These are phyloP conservation scores for Pogonomyrmex californicus DNA, from an alignment of 1,140 invertebrate genomes.

Conservation along the genomic window DNA sequence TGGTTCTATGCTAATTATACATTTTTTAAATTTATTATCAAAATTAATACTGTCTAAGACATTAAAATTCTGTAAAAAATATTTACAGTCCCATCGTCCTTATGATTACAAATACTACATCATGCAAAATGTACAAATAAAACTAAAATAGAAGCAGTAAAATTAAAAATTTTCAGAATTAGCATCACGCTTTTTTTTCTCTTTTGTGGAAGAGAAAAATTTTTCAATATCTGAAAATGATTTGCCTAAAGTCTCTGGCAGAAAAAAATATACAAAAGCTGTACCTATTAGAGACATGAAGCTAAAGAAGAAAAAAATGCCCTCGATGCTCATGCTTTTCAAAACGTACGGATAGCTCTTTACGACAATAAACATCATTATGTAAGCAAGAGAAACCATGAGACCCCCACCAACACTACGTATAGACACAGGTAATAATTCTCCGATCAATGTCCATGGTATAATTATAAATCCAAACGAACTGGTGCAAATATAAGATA, in stretches of 20 bases:
- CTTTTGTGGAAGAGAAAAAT: not conserved
- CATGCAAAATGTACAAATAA: conserved; percentile 16
- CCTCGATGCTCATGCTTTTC: conserved; percentile 25
- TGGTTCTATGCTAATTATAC: not conserved
- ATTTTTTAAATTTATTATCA: conserved; percentile 19
- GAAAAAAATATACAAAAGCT: conserved; percentile 43
- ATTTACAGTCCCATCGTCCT: not conserved
- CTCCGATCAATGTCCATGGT: conserved; percentile 89
- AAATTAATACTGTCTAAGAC: not conserved
- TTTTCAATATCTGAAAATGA: conserved; percentile 45
- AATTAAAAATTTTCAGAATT: not conserved
- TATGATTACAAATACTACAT: not conserved
- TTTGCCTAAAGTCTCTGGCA: conserved; percentile 47
- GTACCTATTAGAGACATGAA: not conserved
- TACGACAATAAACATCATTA: conserved; percentile 48
- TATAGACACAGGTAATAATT: conserved; percentile 87
- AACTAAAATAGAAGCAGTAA: not conserved
- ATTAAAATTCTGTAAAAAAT: conserved; percentile 15
- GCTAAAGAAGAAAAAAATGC: conserved; percentile 52
- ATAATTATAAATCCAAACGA: conserved; percentile 88
- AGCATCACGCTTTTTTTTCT: not conserved
- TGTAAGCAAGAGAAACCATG: conserved; percentile 72
- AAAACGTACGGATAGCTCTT: conserved; percentile 41
- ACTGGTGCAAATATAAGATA: conserved; percentile 86
- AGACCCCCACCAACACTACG: conserved; percentile 87